Base-by-base conservation (phyloP, 2,113 vertebrate species). In the Genyomyrus donnyi region DNA sequence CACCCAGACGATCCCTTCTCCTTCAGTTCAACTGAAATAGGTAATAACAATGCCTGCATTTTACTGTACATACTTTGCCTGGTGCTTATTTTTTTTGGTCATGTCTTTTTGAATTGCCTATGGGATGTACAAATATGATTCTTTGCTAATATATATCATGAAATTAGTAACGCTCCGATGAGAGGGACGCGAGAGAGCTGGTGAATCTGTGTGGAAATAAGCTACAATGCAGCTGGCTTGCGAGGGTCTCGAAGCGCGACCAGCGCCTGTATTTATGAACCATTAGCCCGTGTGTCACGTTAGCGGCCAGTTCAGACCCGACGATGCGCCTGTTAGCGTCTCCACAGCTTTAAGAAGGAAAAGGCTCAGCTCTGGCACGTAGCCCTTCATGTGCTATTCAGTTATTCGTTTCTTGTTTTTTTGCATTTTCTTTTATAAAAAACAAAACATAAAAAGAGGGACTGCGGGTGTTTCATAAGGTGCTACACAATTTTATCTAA, bases 401-500 rank as follows among this genome's bases (percentile, higher is more conserved):
- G 2, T 85, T 94, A 95, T 97, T 93, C 92, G 7, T 80, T 42
- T 80, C 93, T 89, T 87, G 50, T 91, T 89, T 84, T n/a, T 92
- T 92, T 90, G 87, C 87, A 35, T 90, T 91, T 90, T 84, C 86
- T 91, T 90, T 89, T 89, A 89, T 89, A 80, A 70, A 96, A 96
- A 96, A 96, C 13, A 92, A 90, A 92, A 94, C 93, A 92, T 95
- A 94, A 94, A 93, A 93, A 93, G 93, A 95, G 97, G 94, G 96
- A 96, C 97, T 96, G 96, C 95, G 93, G 96, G 96, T 95, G 96
- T 97, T 97, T 97, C 93, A 97, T 97, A 97, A 97, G 98, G 98
- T 99, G 98, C 98, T 99, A 99, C 97, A 98, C 95, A 94, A 98
- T 98, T 98, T 98, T 98, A 98, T 99, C 97, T 97, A 96, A 97